A percentile compares a stretch with the other conserved stretches of the same genome.
Conservation (phyloP, 2,888 invertebrate genomes). For the Pristionchus maxplancki region DNA sequence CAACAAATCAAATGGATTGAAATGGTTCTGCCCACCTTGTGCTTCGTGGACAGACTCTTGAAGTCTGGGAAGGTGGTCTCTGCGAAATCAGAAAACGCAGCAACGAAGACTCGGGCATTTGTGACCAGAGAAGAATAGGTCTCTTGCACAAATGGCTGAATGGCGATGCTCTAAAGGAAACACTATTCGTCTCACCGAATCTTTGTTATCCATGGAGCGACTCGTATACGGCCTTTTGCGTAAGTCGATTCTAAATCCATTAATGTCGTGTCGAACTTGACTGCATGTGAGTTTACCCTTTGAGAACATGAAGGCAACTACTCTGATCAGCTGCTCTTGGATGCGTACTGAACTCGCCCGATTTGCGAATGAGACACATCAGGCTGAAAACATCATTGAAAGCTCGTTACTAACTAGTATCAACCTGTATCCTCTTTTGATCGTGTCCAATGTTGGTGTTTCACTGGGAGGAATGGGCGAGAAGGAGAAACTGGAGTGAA, state of each 20-base stretch:
- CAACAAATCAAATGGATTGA: not conserved
- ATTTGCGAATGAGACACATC: constrained; percentile 23
- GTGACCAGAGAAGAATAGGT: not conserved
- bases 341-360: not conserved
- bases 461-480: not conserved
- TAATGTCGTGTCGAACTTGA: too few species aligned
- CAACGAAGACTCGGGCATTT: not conserved
- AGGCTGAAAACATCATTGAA: not conserved
- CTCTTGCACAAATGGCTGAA: not conserved
- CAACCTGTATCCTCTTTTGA: constrained; percentile 6
- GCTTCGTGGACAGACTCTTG: not conserved
- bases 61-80: not conserved
- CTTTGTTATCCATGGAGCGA: too few species aligned
- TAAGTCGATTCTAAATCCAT: not conserved
- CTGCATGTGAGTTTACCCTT: too few species aligned
- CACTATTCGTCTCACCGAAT: too few species aligned
- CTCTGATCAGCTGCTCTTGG: not conserved
- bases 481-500: not conserved
- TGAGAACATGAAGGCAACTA: not conserved
- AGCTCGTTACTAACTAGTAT: not conserved
- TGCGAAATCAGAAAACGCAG: not conserved
- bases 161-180: too few species aligned
- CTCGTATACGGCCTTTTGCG: not conserved
- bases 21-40: too few species aligned
- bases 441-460: not conserved